Percentiles rank a stretch among this genome's conserved stretches.
Evolutionary conservation across 2,797 vertebrate species (phyloP).

Genomic region (Helarctos malayanus): DNA sequence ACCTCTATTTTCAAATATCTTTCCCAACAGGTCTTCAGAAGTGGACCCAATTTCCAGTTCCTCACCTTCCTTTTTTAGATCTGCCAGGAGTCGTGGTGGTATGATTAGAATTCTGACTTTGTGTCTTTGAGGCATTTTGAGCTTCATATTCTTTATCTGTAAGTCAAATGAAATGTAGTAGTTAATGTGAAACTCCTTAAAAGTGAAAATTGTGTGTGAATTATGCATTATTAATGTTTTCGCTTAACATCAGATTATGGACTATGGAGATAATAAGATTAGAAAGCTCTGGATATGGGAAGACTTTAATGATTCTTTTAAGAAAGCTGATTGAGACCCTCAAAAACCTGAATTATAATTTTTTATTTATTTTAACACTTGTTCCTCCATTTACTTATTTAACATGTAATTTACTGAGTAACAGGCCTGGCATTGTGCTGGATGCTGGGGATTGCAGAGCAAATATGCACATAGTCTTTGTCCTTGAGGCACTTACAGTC

Average conservation of each 20-base stretch:
- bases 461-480: background rate
- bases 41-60: background rate
- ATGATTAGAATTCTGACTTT: constrained; percentile 23
- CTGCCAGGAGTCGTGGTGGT: background rate
- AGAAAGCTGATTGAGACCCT: background rate
- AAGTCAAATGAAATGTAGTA: background rate
- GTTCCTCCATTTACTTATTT: constrained; percentile 30
- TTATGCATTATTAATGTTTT: background rate
- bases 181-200: background rate
- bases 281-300: background rate
- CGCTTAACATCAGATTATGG: background rate
- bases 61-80: background rate
- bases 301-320: constrained; percentile 2
- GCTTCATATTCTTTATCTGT: background rate
- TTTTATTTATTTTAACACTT: background rate
- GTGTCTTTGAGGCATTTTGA: background rate
- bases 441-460: background rate
- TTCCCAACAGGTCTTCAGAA: background rate
- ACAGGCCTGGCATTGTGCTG: background rate
- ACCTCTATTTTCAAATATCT: background rate
- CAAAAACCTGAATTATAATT: background rate
- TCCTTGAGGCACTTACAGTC: background rate
- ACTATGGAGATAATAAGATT: background rate
- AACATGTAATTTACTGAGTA: background rate
- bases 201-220: background rate